Percentiles rank a stretch among this genome's conserved stretches.
phyloP scores from a whole-genome alignment of 2,888 invertebrate species.

The Oxystoma pomonae region DNA sequence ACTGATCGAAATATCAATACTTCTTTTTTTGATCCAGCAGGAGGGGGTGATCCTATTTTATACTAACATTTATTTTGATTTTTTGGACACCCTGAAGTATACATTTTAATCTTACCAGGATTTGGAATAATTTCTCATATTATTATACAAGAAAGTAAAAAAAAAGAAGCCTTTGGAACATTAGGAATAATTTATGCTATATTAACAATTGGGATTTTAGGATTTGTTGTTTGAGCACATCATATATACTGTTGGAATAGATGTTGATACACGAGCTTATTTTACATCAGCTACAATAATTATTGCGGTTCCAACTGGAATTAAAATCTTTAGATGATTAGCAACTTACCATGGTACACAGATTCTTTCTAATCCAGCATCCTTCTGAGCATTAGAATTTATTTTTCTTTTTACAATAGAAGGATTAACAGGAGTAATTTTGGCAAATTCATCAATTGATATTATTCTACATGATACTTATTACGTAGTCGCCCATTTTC shows the following conservation, averaged over 20 bases:
- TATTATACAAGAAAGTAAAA: conserved; percentile 70
- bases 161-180: conserved; percentile 69
- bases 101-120: conserved; percentile 80
- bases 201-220: conserved; percentile 74
- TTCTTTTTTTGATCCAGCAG: conserved; percentile 75
- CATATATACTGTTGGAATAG: conserved; percentile 82
- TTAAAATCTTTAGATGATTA: conserved; percentile 79
- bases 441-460: conserved; percentile 75
- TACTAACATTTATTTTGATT: conserved; percentile 86
- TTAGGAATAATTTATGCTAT: conserved; percentile 83
- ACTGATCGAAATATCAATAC: conserved; percentile 79
- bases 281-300: conserved; percentile 83
- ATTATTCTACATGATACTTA: conserved; percentile 77
- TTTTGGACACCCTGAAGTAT: conserved; percentile 84
- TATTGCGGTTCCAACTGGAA: conserved; percentile 81
- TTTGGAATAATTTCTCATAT: conserved; percentile 80
- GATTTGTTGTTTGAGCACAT: conserved; percentile 86
- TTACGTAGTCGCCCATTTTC: conserved; percentile 80
- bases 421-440: conserved; percentile 63
- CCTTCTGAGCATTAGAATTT: conserved; percentile 69
- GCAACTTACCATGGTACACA: conserved; percentile 64
- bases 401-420: conserved; percentile 74
- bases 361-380: conserved; percentile 56
- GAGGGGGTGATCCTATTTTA: conserved; percentile 76
- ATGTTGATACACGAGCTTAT: conserved; percentile 79